These are phyloP conservation scores for Hypena proboscidalis DNA, from an alignment of 2,888 invertebrate genomes.

Conservation along the genomic window DNA sequence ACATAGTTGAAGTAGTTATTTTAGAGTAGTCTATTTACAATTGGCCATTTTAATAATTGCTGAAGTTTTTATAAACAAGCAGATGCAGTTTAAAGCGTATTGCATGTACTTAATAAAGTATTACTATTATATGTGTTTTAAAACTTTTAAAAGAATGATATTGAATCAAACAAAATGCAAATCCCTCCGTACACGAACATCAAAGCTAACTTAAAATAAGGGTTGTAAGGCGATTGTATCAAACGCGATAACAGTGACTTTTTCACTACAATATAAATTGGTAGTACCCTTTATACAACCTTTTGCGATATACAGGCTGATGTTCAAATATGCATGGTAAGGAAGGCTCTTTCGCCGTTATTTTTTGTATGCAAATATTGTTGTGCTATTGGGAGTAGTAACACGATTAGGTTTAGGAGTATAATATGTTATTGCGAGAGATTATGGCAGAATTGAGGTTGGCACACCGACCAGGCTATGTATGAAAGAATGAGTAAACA, in stretches of 20 bases:
- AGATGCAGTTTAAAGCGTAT: too few relatives aligned
- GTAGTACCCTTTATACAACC: conserved; percentile 41
- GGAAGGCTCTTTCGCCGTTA: conserved; percentile 32
- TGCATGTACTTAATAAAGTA: too few relatives aligned
- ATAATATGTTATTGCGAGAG: neutral
- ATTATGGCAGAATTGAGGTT: too few relatives aligned
- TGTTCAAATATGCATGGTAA: conserved; percentile 48
- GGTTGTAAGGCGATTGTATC: conserved; percentile 31
- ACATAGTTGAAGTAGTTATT: too few relatives aligned
- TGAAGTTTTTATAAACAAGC: too few relatives aligned
- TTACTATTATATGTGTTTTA: too few relatives aligned
- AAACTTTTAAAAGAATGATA: neutral
- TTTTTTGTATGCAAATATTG: conserved; percentile 32
- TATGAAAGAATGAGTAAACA: too few relatives aligned
- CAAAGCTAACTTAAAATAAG: conserved; percentile 24
- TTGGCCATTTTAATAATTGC: too few relatives aligned
- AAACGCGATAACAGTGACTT: neutral
- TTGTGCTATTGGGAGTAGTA: conserved; percentile 19
- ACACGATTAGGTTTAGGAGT: conserved; percentile 17
- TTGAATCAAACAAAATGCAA: neutral
- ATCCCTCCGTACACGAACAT: conserved; percentile 17
- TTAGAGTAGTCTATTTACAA: too few relatives aligned
- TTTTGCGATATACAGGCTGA: conserved; percentile 40
- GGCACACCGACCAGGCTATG: too few relatives aligned
- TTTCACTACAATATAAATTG: conserved; percentile 43